A percentile compares a stretch with the other conserved stretches of the same genome.
Evolutionary conservation across 2,113 vertebrate genomes (phyloP).

Genomic region (Psilopsiagon aymara): DNA sequence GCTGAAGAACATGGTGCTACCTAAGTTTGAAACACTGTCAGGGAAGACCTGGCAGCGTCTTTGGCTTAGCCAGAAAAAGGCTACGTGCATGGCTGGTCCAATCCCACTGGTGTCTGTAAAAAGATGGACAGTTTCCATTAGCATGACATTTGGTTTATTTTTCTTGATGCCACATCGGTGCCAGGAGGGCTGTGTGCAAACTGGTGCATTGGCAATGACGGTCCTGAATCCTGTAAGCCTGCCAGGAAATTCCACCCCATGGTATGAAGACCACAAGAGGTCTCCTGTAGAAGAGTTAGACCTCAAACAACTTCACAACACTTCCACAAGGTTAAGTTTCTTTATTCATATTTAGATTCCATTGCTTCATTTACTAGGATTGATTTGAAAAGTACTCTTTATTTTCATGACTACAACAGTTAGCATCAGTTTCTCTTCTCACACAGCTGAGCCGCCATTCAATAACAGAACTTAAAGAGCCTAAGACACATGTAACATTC

Average conservation of each 20-base stretch:
- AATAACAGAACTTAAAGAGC: slow-evolving; percentile 42
- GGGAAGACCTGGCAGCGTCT: background rate
- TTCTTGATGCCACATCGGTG: background rate
- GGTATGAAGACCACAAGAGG: background rate
- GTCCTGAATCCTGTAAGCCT: background rate
- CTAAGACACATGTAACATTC: background rate
- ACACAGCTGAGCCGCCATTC: background rate
- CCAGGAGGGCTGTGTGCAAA: background rate
- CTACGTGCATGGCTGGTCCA: accelerated
- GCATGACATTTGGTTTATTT: background rate
- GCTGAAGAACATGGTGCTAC: background rate
- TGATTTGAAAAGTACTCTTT: slow-evolving; percentile 44
- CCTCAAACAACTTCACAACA: background rate
- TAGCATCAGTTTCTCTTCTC: background rate
- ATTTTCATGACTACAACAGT: slow-evolving; percentile 34
- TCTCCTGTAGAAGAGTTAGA: slow-evolving; percentile 7
- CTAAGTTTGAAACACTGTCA: background rate
- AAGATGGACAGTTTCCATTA: background rate
- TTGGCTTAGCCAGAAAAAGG: background rate
- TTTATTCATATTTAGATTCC: slow-evolving; percentile 58
- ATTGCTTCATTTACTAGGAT: background rate
- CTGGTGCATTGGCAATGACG: background rate
- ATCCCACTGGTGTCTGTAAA: background rate
- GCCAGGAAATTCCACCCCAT: background rate
- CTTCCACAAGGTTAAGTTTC: background rate